These are phyloP conservation scores for Rhagophthalmus giganteus DNA, from an alignment of 2,888 invertebrate species.

Conservation along the genomic window DNA sequence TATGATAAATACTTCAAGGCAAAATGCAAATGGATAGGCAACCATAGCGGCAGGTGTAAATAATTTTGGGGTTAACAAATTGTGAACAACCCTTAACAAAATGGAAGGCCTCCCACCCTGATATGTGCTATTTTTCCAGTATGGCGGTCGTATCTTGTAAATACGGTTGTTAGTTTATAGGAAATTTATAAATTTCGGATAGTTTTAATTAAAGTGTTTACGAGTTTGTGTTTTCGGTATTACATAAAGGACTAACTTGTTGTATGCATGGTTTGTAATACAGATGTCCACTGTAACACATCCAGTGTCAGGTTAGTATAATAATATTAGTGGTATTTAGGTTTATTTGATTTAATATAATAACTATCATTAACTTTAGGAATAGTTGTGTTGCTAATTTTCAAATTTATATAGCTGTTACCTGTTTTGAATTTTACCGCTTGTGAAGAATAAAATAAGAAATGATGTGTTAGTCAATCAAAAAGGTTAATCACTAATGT, in stretches of 20 bases:
- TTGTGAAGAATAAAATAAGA: too few relatives aligned
- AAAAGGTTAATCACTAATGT: neutral
- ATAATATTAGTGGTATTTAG: constrained; percentile 3
- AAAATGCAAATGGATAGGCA: constrained; percentile 2
- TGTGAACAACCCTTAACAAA: constrained; percentile 27
- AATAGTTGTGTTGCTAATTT: too few relatives aligned
- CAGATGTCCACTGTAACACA: constrained; percentile 61
- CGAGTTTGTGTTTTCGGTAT: constrained; percentile 41
- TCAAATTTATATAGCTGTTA: too few relatives aligned
- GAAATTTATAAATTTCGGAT: constrained; percentile 26
- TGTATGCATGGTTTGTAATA: constrained; percentile 54
- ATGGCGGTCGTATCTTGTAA: constrained; percentile 58
- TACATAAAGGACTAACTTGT: constrained; percentile 37
- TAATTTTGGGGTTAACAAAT: constrained; percentile 5
- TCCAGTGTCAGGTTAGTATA: constrained; percentile 57
- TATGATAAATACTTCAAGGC: too few relatives aligned
- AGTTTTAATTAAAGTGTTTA: constrained; percentile 31
- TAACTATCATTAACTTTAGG: constrained; percentile 2
- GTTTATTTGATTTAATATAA: constrained; percentile 6
- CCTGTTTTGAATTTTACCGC: too few relatives aligned
- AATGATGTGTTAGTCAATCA: too few relatives aligned
- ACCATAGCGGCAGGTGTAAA: constrained; percentile 4
- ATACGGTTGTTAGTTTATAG: constrained; percentile 45
- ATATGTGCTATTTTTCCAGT: constrained; percentile 49
- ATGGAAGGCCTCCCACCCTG: constrained; percentile 45